These are phyloP conservation scores for Octodon degus DNA, from an alignment of 2,113 vertebrate species.

Conservation along the genomic window DNA sequence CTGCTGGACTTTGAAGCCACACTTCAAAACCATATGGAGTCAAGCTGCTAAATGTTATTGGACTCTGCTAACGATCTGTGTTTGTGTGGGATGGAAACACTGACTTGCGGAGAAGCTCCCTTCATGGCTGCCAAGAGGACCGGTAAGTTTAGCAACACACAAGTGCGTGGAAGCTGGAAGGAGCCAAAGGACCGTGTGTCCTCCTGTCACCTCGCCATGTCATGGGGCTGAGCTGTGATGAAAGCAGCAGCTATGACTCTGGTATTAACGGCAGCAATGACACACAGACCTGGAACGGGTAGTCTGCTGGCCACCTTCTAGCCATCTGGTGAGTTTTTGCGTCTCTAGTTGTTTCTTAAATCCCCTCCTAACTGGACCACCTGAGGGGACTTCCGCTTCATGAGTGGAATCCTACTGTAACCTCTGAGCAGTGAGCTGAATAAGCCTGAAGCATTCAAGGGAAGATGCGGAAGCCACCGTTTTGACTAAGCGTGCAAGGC, in stretches of 20 bases:
- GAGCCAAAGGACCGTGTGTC: neutral
- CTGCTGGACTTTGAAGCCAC: neutral
- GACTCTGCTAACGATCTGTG: neutral
- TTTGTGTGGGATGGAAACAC: neutral
- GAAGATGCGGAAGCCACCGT: neutral
- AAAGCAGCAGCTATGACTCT: fast-evolving
- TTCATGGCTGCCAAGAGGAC: neutral
- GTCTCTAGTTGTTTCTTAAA: neutral
- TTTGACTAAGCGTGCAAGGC: neutral
- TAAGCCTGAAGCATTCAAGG: neutral
- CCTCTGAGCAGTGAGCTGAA: neutral
- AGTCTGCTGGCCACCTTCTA: neutral
- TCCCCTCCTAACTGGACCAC: neutral
- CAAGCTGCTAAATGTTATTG: neutral
- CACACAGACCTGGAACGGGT: neutral
- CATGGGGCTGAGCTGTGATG: neutral
- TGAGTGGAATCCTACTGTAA: neutral
- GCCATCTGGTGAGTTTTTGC: neutral
- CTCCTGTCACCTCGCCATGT: neutral
- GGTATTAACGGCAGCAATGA: neutral
- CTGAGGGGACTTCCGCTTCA: neutral
- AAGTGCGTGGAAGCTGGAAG: neutral
- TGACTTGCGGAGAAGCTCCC: neutral
- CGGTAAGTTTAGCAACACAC: neutral
- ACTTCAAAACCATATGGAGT: neutral